phyloP scores from a whole-genome alignment of 1,140 invertebrate genomes.

The Drosophila kanapiae region DNA sequence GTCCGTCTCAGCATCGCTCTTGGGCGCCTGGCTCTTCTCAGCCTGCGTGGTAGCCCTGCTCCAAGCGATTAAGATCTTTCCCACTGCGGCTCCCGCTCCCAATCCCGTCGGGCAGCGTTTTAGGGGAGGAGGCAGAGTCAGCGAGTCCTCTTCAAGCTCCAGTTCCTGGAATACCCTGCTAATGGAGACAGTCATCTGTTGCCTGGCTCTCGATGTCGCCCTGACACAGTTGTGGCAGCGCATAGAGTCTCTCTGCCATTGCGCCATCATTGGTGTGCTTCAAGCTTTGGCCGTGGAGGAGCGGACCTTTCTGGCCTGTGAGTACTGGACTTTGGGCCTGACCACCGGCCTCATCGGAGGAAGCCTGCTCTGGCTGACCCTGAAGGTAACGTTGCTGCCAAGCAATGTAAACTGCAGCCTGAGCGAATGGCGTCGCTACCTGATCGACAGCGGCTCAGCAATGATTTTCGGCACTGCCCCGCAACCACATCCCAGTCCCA shows the following conservation, averaged over 20 bases:
- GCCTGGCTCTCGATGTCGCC: slow-evolving; percentile 56
- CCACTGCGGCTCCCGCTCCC: slow-evolving; percentile 5
- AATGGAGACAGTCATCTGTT: slow-evolving; percentile 57
- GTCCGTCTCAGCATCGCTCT: slow-evolving; percentile 38
- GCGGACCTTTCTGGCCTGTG: slow-evolving; percentile 40
- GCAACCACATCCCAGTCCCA: neutral
- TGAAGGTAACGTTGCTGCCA: slow-evolving; percentile 55
- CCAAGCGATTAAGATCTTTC: slow-evolving; percentile 49
- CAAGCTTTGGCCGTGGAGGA: slow-evolving; percentile 47
- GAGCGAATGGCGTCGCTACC: slow-evolving; percentile 15
- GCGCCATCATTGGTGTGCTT: slow-evolving; percentile 59
- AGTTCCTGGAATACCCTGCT: slow-evolving; percentile 21
- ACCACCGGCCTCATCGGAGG: slow-evolving; percentile 54
- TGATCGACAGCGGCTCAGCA: neutral
- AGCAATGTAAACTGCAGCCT: slow-evolving; percentile 11
- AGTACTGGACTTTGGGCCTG: slow-evolving; percentile 56
- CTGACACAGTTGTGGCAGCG: slow-evolving; percentile 66
- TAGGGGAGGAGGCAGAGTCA: neutral
- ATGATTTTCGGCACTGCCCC: neutral
- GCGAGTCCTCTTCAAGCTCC: neutral
- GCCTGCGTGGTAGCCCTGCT: slow-evolving; percentile 57
- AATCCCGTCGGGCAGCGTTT: slow-evolving; percentile 3
- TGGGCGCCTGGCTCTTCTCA: slow-evolving; percentile 67
- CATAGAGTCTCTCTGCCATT: slow-evolving; percentile 57
- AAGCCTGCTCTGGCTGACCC: slow-evolving; percentile 63